Evolutionary conservation across 2,797 vertebrate species (phyloP), one percentile per base, ranked within the genome.

Genomic region (Anableps anableps): DNA sequence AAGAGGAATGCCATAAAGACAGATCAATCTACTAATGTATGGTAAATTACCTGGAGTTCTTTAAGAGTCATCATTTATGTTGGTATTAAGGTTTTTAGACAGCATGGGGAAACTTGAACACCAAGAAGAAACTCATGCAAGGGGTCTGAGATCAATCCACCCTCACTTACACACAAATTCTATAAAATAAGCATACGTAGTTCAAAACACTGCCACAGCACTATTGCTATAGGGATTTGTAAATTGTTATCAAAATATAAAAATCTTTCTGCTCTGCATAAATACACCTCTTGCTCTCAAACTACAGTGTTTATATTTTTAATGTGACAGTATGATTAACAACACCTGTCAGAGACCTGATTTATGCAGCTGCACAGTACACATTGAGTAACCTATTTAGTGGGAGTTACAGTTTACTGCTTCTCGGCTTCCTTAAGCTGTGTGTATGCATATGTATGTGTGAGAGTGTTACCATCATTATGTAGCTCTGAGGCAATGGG

Each of bases 361-460:
- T 89, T 90, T 89, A 82, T 81, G 81, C 79, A 82, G 75, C 77
- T 90, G 64, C 79, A 76, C 70, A 75, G 87, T 87, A 53, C 79
- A 75, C 64, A 75, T 86, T 82, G 79, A 77, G 83, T 86, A 91
- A 89, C 88, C 87, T 85, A 87, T 84, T 88, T 86, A 89, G 66
- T 77, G 41, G 76, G 78, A 87, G 83, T 87, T 85, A 81, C 78
- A 85, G 83, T 79, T 85, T 78, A 84, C 79, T 85, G 79, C 77
- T 76, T 11, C 47, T 77, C 72, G 89, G 64, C 68, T 55, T 86
- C 38, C 75, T 76, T 86, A 77, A 84, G 58, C 64, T 77, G 71
- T 53, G 34, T 31, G 41, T 58, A n/a, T n/a, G 41, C 36, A 53
- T 64, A 41, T 62, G 51, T 77, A 62, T 64, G 60, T 76, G 64